Evolutionary conservation across 2,113 vertebrate species (phyloP).

Genomic region (Paramormyrops kingsleyae): DNA sequence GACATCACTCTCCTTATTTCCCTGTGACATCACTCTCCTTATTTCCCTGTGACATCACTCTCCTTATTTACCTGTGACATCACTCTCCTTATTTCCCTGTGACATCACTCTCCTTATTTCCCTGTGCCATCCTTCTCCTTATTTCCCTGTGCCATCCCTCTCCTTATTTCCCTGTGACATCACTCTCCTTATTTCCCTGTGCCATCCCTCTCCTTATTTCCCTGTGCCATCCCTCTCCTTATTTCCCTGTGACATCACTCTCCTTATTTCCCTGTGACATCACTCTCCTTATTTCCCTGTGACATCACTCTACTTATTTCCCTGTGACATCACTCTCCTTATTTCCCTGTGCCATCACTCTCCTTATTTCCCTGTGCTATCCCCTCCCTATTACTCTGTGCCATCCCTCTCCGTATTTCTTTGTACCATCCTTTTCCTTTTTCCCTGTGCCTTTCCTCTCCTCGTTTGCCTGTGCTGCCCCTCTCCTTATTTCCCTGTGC

Average conservation of each 20-base stretch:
- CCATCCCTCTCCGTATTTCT: neutral
- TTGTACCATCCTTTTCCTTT: neutral
- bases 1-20: neutral
- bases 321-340: neutral
- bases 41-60: neutral
- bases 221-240: neutral
- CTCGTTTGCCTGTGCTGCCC: neutral
- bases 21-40: neutral
- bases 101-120: too few species aligned
- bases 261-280: neutral
- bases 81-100: neutral
- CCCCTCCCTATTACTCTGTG: neutral
- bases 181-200: neutral
- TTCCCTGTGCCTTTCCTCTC: neutral
- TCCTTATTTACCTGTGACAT: neutral
- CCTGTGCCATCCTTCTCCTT: neutral
- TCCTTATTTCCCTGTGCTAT: neutral
- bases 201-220: neutral
- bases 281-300: neutral
- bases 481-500: neutral
- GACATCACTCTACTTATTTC: neutral
- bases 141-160: neutral
- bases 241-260: neutral
- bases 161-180: neutral
- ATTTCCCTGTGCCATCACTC: neutral